Evolutionary conservation across 2,888 invertebrate species (phyloP), one percentile per base, ranked within the genome.

Genomic region (Cheilosia grossa): DNA sequence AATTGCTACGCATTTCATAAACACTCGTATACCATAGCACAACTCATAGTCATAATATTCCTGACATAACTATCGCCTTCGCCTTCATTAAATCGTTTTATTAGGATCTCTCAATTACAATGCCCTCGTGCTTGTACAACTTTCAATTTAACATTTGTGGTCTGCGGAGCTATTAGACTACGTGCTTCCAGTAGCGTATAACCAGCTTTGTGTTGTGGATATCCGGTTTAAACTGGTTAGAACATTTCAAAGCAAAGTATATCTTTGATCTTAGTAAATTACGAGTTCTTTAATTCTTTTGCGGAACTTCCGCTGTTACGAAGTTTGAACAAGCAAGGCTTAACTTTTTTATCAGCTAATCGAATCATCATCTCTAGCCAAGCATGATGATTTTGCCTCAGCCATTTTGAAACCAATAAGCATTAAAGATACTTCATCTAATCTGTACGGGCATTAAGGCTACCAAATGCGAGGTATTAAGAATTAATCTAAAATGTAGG

Each of bases 161-260:
- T 47, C n/a, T 47, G 44, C 7, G 21, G 10, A 56, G 19, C 30
- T 77, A 59, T 59, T 24, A 21, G 4, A 13, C 59, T 61, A 69
- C 77, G 54, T 77, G 77, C 53, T 51, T 30, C 47, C 30, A 27
- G 47, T 51, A 42, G 42, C 6, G 67, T 77, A 63, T 44, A 47
- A 7, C 19, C 19, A 47, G 1, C 7, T 17, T 2, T 17, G 6
- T 17, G 44, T 17, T 51, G 53, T 58, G 30, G 7, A 47, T 61
- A 69, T 77, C 77, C 69, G 77, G 69, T 53, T 69, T 10, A 37
- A 69, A 69, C 77, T 63, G 10, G 77, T 77, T 54, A 67, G 59
- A 17, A 15, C 53, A 77, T 58, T 66, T 66, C 30, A 37, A 30
- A 30, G 30, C 30, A 30, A 30, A 30, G 30, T 40, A 58, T 56